Evolutionary conservation across 2,888 invertebrate species (phyloP).

Genomic region (Sussaba pulchella): DNA sequence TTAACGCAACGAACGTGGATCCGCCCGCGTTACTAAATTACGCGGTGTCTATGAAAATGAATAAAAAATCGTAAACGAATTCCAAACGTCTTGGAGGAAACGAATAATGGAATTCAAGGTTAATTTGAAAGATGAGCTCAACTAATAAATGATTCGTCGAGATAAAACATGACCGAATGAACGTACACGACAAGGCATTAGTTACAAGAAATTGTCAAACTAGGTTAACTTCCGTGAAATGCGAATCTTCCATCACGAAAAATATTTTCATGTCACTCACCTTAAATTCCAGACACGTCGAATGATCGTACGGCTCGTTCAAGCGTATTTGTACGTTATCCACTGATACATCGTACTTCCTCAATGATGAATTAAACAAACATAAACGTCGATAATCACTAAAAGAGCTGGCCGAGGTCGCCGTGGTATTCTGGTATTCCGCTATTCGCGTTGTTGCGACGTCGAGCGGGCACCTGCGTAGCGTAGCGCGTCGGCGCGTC

Average conservation of each 20-base stretch:
- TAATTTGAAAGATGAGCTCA: no score
- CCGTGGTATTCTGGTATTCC: constrained; percentile 44
- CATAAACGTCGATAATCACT: constrained; percentile 51
- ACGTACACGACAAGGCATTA: constrained; percentile 43
- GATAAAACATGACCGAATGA: background rate
- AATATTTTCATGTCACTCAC: constrained; percentile 40
- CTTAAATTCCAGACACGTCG: constrained; percentile 47
- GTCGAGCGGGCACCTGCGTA: constrained; percentile 52
- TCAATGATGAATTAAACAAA: constrained; percentile 49
- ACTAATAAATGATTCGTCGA: background rate
- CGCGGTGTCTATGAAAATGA: background rate
- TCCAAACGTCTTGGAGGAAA: background rate
- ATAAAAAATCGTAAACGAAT: no score
- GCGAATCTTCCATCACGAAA: background rate
- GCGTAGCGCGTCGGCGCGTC: background rate
- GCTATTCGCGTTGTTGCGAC: constrained; percentile 48
- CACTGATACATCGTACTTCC: constrained; percentile 50
- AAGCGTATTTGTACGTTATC: constrained; percentile 58
- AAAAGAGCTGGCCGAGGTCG: constrained; percentile 41
- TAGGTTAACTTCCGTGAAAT: constrained; percentile 54
- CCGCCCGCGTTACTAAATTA: background rate
- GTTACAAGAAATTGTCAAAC: constrained; percentile 57
- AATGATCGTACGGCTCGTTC: constrained; percentile 15
- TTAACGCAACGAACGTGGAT: background rate
- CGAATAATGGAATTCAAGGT: no score